Evolutionary conservation across 2,113 vertebrate genomes (phyloP).

Genomic region (Scopus umbretta): DNA sequence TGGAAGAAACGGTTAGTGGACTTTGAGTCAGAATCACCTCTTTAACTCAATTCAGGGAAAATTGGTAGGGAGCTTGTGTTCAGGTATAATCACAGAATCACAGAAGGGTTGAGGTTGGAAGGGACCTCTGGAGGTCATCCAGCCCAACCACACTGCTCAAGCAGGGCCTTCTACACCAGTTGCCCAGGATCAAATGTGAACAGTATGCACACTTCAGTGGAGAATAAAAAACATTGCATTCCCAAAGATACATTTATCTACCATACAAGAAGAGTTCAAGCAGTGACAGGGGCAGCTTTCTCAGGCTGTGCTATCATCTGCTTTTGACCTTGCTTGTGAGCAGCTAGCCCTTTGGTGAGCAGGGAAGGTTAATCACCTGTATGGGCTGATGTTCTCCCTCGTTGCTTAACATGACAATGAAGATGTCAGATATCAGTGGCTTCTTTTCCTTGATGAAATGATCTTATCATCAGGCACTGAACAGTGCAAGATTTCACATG

Average conservation of each 20-base stretch:
- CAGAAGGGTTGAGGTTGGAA: background rate
- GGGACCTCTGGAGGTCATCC: background rate
- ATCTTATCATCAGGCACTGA: slow-evolving; percentile 1
- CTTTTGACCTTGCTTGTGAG: background rate
- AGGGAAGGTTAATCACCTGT: background rate
- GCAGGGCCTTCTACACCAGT: background rate
- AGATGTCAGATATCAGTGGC: background rate
- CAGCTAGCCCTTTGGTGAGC: background rate
- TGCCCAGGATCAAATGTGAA: background rate
- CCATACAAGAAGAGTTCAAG: background rate
- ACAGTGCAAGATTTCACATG: background rate
- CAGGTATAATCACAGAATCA: background rate
- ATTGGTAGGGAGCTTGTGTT: background rate
- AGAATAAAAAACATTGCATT: background rate
- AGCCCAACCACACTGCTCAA: background rate
- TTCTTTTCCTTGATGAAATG: background rate
- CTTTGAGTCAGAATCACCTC: background rate
- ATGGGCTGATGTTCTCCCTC: background rate
- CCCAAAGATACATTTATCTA: background rate
- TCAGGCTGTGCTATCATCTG: background rate
- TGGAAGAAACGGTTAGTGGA: background rate
- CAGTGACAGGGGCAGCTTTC: background rate
- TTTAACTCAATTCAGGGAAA: background rate
- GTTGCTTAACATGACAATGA: background rate
- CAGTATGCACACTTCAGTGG: background rate